Base-by-base conservation (phyloP, 2,888 invertebrate species). In the Agrochola lychnidis region DNA sequence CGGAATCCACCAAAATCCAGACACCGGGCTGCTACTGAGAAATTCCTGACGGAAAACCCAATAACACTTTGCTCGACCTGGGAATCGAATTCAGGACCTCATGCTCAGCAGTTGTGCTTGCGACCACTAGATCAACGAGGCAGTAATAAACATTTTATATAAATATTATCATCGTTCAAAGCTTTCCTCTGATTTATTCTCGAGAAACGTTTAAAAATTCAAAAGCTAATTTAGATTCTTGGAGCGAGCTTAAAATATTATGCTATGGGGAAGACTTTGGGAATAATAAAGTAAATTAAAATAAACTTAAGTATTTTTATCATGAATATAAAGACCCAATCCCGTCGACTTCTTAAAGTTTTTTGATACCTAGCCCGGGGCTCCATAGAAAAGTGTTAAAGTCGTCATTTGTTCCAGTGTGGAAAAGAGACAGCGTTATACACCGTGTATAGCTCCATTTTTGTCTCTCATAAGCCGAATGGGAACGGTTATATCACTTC, bases 221-320 rank as follows among this genome's bases (percentile, higher is more conserved):
- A 10, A 22, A 67, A 78, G 62, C 53, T 74, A 71, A 81, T 83
- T 77, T 62, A 64, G 40, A 87, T 78, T 76, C 72, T 73, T 70
- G 48, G 48, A 42, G 63, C 36, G 10, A 70, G 61, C 30, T 67
- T 64, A 61, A 80, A 81, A 56, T 77, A 59, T 63, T 40, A 36
- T 19, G 9, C 14, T 57, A 62, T 59, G 36, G 67, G 61, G 42
- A 79, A 70, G 30, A 25, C 56, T 63, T 45, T 12, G 4, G 40
- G 16, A 69, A 63, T 82, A 36, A 70, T 61, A 12, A 73, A 77
- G 42, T 56, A 63, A 77, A 75, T 62, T 62, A 48, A 56, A 36
- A 70, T 75, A 76, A 14, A 75, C 74, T 40, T 67, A 30, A 22
- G 19, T 36, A 64, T 25, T 71, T 10, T 56, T 76, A 19, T 51